These are phyloP conservation scores for Acronicta psi DNA, from an alignment of 2,888 invertebrate genomes.

Conservation along the genomic window DNA sequence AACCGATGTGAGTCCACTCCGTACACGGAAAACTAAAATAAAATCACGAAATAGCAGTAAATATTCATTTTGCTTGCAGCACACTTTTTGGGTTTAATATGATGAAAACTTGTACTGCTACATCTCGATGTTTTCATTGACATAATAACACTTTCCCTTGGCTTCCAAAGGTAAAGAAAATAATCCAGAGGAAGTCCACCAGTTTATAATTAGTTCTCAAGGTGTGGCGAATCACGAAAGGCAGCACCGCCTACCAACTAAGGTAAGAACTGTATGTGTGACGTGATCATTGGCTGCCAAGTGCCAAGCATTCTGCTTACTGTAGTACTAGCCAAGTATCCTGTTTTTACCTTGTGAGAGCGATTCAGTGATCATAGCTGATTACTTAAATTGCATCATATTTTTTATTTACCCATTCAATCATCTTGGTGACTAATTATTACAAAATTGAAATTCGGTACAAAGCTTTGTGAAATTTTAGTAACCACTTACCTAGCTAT, in stretches of 20 bases:
- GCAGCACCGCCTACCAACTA: slow-evolving; percentile 39
- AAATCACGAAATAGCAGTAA: slow-evolving; percentile 14
- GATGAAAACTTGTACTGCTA: neutral
- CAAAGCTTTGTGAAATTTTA: slow-evolving; percentile 26
- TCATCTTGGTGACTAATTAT: slow-evolving; percentile 5
- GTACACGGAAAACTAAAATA: slow-evolving; percentile 27
- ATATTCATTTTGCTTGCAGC: neutral
- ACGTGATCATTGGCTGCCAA: slow-evolving; percentile 10
- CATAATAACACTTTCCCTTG: slow-evolving; percentile 35
- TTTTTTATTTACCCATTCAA: neutral
- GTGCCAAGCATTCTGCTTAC: slow-evolving; percentile 4
- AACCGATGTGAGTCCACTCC: slow-evolving; percentile 62
- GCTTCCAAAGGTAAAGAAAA: slow-evolving; percentile 34
- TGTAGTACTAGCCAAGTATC: slow-evolving; percentile 17
- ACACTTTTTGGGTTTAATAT: neutral
- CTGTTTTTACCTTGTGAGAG: slow-evolving; percentile 17
- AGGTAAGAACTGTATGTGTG: slow-evolving; percentile 40
- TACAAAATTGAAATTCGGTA: slow-evolving; percentile 7
- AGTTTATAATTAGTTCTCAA: slow-evolving; percentile 37
- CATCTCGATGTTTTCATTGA: no score
- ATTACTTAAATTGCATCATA: slow-evolving; percentile 20
- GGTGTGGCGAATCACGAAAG: slow-evolving; percentile 37
- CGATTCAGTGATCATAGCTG: slow-evolving; percentile 20
- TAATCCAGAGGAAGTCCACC: slow-evolving; percentile 40
- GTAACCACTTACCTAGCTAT: slow-evolving; percentile 18